These are phyloP conservation scores for Fistularia commersonii DNA, from an alignment of 2,797 vertebrate genomes.

Conservation along the genomic window DNA sequence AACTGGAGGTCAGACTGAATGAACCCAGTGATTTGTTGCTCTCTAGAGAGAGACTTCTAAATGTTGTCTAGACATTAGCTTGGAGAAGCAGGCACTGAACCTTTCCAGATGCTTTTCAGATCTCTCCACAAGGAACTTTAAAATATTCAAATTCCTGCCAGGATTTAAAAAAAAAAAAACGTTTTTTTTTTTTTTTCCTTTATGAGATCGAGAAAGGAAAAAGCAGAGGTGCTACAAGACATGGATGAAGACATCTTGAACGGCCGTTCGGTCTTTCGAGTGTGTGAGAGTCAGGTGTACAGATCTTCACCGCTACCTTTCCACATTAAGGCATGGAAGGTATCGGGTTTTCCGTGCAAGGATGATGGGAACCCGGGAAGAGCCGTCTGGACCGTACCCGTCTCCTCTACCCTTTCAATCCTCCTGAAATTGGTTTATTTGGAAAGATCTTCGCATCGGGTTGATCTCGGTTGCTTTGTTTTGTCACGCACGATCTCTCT, in stretches of 20 bases:
- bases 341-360: neutral
- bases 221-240: slow-evolving; percentile 24
- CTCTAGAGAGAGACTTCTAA: slow-evolving; percentile 21
- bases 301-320: slow-evolving; percentile 12
- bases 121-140: slow-evolving; percentile 25
- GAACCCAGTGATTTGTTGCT: slow-evolving; percentile 29
- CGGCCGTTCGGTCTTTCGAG: slow-evolving; percentile 36
- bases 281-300: slow-evolving; percentile 11
- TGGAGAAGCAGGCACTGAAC: slow-evolving; percentile 44
- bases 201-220: slow-evolving; percentile 23
- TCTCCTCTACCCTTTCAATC: slow-evolving; percentile 25
- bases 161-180: slow-evolving; percentile 34
- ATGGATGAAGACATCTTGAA: slow-evolving; percentile 52
- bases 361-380: slow-evolving; percentile 38
- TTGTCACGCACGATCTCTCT: slow-evolving; percentile 4
- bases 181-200: slow-evolving; percentile 23
- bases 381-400: slow-evolving; percentile 1
- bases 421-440: slow-evolving; percentile 50
- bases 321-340: no score
- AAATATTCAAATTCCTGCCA: slow-evolving; percentile 40
- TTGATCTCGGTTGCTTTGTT: slow-evolving; percentile 14
- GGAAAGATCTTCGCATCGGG: slow-evolving; percentile 16
- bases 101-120: slow-evolving; percentile 57
- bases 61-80: slow-evolving; percentile 52
- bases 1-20: slow-evolving; percentile 25